Percentiles rank a stretch among this genome's conserved stretches.
Conservation (phyloP, 2,888 invertebrate genomes). For the Chirona hameri region DNA sequence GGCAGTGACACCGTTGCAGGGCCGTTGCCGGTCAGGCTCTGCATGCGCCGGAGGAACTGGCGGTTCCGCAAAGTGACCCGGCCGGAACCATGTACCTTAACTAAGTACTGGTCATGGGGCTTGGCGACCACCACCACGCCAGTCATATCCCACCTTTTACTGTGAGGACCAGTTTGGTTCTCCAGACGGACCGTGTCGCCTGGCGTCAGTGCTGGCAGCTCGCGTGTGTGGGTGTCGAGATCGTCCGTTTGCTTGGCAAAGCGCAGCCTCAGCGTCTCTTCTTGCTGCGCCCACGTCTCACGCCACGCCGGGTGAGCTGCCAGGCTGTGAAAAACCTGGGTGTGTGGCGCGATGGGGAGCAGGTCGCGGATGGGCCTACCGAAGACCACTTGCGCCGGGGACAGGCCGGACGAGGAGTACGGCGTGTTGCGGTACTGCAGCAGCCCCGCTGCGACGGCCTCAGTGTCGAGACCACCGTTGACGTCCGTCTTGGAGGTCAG, state of each 20-base stretch:
- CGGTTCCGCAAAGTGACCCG: neutral
- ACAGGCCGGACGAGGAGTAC: constrained; percentile 10
- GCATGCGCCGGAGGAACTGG: neutral
- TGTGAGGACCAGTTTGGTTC: neutral
- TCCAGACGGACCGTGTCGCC: neutral
- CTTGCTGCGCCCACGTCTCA: constrained; percentile 27
- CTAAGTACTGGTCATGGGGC: neutral
- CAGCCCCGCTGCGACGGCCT: constrained; percentile 12
- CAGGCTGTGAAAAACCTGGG: constrained; percentile 30
- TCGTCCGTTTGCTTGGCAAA: constrained; percentile 30
- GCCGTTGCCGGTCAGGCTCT: neutral
- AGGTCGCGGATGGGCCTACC: constrained; percentile 30
- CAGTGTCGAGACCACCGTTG: neutral
- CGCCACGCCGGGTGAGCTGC: constrained; percentile 27
- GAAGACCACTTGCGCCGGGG: constrained; percentile 30
- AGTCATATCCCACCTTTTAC: neutral
- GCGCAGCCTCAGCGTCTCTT: constrained; percentile 31
- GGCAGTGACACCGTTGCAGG: too few species aligned
- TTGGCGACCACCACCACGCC: neutral
- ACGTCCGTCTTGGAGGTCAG: constrained; percentile 29
- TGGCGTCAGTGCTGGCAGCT: neutral
- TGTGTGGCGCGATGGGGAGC: constrained; percentile 28
- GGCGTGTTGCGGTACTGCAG: constrained; percentile 31
- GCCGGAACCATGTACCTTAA: neutral
- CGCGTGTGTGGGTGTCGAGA: neutral